phyloP scores from a whole-genome alignment of 2,113 vertebrate genomes.

The Eretmochelys imbricata region DNA sequence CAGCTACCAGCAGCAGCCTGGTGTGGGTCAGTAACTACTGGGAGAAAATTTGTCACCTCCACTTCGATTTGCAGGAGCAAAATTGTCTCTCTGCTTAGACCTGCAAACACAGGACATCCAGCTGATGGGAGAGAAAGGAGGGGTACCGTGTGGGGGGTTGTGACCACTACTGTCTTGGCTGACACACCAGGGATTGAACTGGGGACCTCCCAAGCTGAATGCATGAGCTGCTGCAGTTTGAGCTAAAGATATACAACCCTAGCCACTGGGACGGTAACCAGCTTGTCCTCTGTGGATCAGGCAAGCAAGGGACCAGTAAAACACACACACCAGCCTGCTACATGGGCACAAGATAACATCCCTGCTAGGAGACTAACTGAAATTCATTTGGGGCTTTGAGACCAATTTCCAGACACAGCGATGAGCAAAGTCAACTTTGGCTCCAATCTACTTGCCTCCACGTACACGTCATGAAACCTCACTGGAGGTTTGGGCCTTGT shows the following conservation, averaged over 20 bases:
- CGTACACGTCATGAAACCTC: neutral
- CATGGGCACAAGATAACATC: neutral
- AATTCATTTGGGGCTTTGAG: neutral
- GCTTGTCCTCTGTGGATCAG: neutral
- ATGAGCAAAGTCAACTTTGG: neutral
- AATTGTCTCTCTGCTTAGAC: neutral
- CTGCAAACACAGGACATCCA: neutral
- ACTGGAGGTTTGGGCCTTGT: neutral
- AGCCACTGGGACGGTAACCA: no score
- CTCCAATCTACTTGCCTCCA: neutral
- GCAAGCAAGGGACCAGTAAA: neutral
- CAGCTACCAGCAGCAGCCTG: neutral
- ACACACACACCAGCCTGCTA: neutral
- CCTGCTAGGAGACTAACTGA: neutral
- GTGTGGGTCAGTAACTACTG: neutral
- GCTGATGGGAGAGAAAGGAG: neutral
- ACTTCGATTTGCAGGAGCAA: neutral
- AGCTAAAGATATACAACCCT: no score
- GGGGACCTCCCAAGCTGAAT: no score
- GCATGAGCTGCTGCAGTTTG: no score
- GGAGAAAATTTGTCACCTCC: rapidly evolving
- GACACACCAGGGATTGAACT: no score
- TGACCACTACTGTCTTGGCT: no score
- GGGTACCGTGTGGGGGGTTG: no score
- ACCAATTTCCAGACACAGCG: neutral